Evolutionary conservation across 1,140 invertebrate genomes (phyloP), one percentile per base, ranked within the genome.

Genomic region (Drosophila mayri): DNA sequence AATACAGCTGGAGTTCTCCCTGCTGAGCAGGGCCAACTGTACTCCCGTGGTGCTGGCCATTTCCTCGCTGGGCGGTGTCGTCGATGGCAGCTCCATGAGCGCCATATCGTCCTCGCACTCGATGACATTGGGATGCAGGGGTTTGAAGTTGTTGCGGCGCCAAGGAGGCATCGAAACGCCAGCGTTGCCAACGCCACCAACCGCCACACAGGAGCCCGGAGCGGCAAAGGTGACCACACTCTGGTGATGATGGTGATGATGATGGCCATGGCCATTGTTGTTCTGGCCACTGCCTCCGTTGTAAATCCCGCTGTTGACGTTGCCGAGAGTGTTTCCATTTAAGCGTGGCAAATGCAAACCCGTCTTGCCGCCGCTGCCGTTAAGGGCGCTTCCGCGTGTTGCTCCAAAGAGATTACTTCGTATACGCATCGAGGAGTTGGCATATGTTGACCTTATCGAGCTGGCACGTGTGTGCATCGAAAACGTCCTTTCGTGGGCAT

Each of bases 381-480:
- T 54, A 5, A 58, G 40, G 8, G 47, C 60, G 16, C 54, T 58
- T 5, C 63, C 54, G 16, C 74, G 52, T 8, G 22, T 38, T 25
- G 49, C 38, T 35, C 68, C 75, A 30, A 85, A 80, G n/a, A 85
- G 76, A 76, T 92, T 92, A 63, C 73, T 90, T 11, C 91, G 83
- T n/a, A 91, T 76, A 5, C 91, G 90, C 76, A 91, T 92, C 35
- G 90, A 91, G 9, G 91, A 91, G 28, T 91, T 92, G 11, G 73
- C 86, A 44, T 92, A 92, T 4, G 79, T 91, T 4, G 92, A 92
- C 20, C 92, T 81, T 20, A 92, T 77, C 43, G 92, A 92, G 52
- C 76, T 92, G 47, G 88, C 92, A 1, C 92, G 75, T 12, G 92
- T 92, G 63, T 92, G 92, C 82, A 92, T 86, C n/a, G 92, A 92